Conservation (phyloP, 2,888 invertebrate species). For the Stegana nigrithorax region DNA sequence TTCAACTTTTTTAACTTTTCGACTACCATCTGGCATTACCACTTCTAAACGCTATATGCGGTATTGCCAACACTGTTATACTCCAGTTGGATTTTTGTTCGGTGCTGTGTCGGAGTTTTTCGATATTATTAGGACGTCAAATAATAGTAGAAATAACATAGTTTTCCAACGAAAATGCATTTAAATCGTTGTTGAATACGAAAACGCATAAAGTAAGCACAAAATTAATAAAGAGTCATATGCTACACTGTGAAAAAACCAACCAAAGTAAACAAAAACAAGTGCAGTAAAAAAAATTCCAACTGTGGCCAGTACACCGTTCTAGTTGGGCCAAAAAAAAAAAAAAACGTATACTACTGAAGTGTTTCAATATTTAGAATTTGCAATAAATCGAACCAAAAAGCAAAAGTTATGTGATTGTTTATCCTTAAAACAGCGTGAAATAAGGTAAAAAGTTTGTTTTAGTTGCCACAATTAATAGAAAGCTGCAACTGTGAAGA, state of each 20-base stretch:
- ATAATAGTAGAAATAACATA: too few species aligned
- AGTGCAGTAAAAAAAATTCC: background rate
- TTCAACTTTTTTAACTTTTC: background rate
- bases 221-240: background rate
- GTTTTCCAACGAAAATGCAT: too few species aligned
- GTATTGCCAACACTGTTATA: background rate
- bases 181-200: background rate
- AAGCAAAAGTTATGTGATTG: too few species aligned
- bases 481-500: constrained; percentile 7
- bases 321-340: background rate
- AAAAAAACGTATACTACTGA: background rate
- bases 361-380: too few species aligned
- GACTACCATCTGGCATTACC: background rate
- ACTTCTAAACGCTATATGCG: background rate
- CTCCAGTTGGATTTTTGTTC: background rate
- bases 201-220: background rate
- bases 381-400: too few species aligned
- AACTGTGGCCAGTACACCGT: too few species aligned
- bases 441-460: background rate
- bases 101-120: background rate
- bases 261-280: background rate
- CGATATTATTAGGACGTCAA: too few species aligned
- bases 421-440: background rate
- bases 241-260: background rate
- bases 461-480: background rate